Percentiles rank a stretch among this genome's conserved stretches.
Conservation (phyloP, 2,113 vertebrate species). For the Halcyon senegalensis region DNA sequence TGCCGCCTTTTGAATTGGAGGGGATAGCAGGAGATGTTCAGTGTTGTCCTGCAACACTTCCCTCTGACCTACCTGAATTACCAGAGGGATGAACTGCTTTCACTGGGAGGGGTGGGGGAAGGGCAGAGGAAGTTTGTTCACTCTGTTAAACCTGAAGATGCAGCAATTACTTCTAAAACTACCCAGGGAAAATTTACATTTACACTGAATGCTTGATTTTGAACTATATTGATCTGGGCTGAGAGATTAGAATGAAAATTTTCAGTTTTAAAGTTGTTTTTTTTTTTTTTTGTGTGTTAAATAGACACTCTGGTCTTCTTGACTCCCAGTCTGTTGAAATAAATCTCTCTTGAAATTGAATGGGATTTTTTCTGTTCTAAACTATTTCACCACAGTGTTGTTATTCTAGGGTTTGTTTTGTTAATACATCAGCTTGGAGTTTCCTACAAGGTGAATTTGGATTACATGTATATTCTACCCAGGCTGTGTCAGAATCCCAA, state of each 20-base stretch:
- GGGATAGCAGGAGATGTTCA: neutral
- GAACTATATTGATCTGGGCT: neutral
- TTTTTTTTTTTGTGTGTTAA: neutral
- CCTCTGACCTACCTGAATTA: neutral
- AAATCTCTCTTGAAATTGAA: neutral
- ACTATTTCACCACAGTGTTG: neutral
- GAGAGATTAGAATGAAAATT: neutral
- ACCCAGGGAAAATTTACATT: neutral
- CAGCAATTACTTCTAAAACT: neutral
- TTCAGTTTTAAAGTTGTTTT: neutral
- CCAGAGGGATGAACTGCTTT: neutral
- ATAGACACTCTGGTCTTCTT: neutral
- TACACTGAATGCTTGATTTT: neutral
- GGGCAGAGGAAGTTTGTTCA: neutral
- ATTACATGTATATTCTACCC: neutral
- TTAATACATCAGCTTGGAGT: neutral
- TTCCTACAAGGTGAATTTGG: neutral
- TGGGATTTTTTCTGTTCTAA: neutral
- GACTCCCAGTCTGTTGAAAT: neutral
- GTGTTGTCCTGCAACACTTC: neutral
- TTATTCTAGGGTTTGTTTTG: neutral
- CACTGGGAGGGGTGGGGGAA: neutral
- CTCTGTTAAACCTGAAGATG: neutral
- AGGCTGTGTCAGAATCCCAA: neutral
- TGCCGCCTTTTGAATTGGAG: neutral